Evolutionary conservation across 2,888 invertebrate genomes (phyloP).

Genomic region (Latrodectus elegans): DNA sequence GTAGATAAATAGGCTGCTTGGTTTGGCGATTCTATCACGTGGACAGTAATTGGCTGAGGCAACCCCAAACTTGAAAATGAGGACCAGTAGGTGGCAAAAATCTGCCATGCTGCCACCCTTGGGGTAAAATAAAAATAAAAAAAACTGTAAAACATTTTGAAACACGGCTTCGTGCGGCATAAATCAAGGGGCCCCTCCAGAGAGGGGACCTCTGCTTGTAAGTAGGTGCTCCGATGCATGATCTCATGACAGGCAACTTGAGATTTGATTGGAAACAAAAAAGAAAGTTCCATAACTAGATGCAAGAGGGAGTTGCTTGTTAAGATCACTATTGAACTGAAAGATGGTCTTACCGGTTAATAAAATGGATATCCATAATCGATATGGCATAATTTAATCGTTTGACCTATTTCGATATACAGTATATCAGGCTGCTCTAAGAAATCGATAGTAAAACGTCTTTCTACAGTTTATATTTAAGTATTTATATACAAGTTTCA

Average conservation of each 20-base stretch:
- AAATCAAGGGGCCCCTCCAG: constrained; percentile 25
- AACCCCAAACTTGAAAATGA: constrained; percentile 24
- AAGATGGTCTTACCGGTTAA: background rate
- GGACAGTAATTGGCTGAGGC: background rate
- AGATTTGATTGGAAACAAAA: constrained; percentile 2
- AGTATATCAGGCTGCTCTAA: no score
- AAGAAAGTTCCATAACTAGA: background rate
- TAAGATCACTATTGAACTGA: background rate
- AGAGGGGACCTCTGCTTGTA: background rate
- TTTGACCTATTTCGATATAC: no score
- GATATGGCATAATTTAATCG: no score
- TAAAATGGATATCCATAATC: background rate
- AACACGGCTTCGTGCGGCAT: constrained; percentile 23
- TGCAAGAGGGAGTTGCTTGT: background rate
- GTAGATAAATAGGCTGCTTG: background rate
- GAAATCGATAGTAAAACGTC: no score
- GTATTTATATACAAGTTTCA: no score
- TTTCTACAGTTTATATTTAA: no score
- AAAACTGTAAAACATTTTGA: background rate
- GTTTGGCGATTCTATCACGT: background rate
- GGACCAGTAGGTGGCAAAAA: constrained; percentile 57
- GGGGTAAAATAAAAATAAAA: constrained; percentile 9
- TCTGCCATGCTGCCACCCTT: constrained; percentile 12
- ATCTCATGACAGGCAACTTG: background rate
- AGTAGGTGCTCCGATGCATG: constrained; percentile 33